phyloP scores from a whole-genome alignment of 2,888 invertebrate genomes.

The Gibbula magus region DNA sequence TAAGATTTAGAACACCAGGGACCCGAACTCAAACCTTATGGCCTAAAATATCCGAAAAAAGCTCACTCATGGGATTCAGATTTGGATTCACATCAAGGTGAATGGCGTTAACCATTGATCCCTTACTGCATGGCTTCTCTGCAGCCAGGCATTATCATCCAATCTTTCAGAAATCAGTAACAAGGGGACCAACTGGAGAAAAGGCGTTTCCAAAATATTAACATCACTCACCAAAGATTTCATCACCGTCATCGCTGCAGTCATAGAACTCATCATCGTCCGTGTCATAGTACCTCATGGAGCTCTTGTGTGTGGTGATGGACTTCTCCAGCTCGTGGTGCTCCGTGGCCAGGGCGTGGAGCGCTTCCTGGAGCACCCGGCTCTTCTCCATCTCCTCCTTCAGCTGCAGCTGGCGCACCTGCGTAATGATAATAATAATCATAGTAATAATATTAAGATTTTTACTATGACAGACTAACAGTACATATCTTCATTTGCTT shows the following conservation, averaged over 20 bases:
- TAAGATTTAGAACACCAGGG: too few relatives aligned
- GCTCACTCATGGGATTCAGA: too few relatives aligned
- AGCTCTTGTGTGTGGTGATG: constrained; percentile 77
- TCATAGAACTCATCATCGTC: constrained; percentile 70
- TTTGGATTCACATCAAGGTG: too few relatives aligned
- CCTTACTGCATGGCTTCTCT: too few relatives aligned
- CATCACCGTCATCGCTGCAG: constrained; percentile 58
- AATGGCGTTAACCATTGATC: too few relatives aligned
- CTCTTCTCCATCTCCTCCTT: constrained; percentile 79
- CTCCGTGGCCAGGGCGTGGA: constrained; percentile 82
- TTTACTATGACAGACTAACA: neutral
- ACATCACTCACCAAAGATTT: constrained; percentile 30
- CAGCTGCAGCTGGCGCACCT: constrained; percentile 75
- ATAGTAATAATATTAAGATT: neutral
- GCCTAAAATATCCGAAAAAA: too few relatives aligned
- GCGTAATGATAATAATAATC: constrained; percentile 11
- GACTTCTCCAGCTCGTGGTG: constrained; percentile 83
- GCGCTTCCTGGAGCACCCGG: constrained; percentile 82
- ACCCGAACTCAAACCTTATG: too few relatives aligned
- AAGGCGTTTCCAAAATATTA: neutral
- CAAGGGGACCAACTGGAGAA: too few relatives aligned
- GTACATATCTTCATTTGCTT: too few relatives aligned
- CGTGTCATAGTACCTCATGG: constrained; percentile 50
- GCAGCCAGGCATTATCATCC: too few relatives aligned
- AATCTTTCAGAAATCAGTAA: too few relatives aligned